A percentile compares a stretch with the other conserved stretches of the same genome.
phyloP scores from a whole-genome alignment of 2,113 vertebrate species.

The Salvelinus namaycush region DNA sequence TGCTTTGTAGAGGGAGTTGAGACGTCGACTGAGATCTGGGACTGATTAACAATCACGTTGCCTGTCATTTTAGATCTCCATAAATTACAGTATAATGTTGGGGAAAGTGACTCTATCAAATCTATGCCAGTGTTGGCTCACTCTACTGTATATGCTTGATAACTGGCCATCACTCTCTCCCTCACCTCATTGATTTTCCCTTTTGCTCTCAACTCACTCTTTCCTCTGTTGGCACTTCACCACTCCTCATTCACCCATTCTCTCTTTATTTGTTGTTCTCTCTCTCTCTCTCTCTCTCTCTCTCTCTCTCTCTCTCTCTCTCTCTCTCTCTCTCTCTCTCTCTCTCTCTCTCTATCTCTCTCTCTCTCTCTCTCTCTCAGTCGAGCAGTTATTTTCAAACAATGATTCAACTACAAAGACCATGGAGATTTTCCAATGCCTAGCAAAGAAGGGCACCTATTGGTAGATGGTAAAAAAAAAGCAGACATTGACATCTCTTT shows the following conservation, averaged over 20 bases:
- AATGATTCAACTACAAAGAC: no score
- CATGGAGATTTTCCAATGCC: no score
- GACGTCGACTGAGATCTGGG: not conserved
- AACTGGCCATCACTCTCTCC: conserved; percentile 45
- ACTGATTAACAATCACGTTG: conserved; percentile 40
- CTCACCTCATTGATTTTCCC: conserved; percentile 43
- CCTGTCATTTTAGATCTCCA: conserved; percentile 38
- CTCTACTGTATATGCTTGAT: conserved; percentile 30
- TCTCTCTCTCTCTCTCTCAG: not conserved
- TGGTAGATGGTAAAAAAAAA: no score
- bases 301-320: not conserved
- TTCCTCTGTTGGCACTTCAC: conserved; percentile 11
- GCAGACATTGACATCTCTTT: no score
- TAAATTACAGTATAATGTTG: conserved; percentile 36
- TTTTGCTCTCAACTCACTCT: conserved; percentile 28
- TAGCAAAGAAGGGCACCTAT: no score
- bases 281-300: conserved; percentile 1
- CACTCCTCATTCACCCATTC: conserved; percentile 26
- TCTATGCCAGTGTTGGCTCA: conserved; percentile 18
- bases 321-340: not conserved
- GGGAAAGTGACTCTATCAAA: conserved; percentile 37
- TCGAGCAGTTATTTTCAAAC: no score
- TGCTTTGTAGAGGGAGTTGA: not conserved
- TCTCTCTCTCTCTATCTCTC: not conserved
- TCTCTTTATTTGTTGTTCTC: conserved; percentile 20